Evolutionary conservation across 2,888 invertebrate genomes (phyloP), one percentile per base, ranked within the genome.

Genomic region (Calameuta filiformis): DNA sequence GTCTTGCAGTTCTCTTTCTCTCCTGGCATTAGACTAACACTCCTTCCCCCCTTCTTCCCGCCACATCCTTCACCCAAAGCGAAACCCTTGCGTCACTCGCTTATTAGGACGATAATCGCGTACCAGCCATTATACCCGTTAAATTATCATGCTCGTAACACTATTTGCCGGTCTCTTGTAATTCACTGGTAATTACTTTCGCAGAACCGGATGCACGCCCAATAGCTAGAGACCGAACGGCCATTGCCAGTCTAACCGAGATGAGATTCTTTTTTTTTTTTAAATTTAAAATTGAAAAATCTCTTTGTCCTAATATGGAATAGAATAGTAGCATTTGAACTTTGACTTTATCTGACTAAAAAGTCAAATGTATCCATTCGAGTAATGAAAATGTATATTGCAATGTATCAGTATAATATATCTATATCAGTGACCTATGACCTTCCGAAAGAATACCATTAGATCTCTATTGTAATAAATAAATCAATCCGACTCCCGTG

Each of bases 21-120:
- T 75, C 30, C 56, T 56, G 56, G 56, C 23, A 56, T 56, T 56
- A 56, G 56, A 56, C 37, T 56, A 69, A 73, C 78, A 73, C 33
- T 75, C 69, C 73, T 69, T 75, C 33, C 76, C 76, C 76, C 37
- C 37, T 73, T 69, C 31, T 12, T 34, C 73, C 75, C 68, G n/a
- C 77, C 77, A 35, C 69, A 69, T 68, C 73, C 68, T 30, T 73
- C 75, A 30, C 82, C 80, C 78, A 78, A 81, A 85, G 79, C 81
- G 83, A 84, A 85, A 83, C 86, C 83, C 86, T 88, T 88, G 87
- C 88, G 87, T 89, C 89, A 89, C 85, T 85, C 85, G 88, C 89
- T 90, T 90, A 90, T 90, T 90, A 90, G 89, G 87, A 88, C 86
- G 89, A 90, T 90, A 89, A 90, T 90, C 89, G 89, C 84, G 83